These are phyloP conservation scores for Rhegmatorhina hoffmannsi DNA, from an alignment of 2,113 vertebrate genomes.

Conservation along the genomic window DNA sequence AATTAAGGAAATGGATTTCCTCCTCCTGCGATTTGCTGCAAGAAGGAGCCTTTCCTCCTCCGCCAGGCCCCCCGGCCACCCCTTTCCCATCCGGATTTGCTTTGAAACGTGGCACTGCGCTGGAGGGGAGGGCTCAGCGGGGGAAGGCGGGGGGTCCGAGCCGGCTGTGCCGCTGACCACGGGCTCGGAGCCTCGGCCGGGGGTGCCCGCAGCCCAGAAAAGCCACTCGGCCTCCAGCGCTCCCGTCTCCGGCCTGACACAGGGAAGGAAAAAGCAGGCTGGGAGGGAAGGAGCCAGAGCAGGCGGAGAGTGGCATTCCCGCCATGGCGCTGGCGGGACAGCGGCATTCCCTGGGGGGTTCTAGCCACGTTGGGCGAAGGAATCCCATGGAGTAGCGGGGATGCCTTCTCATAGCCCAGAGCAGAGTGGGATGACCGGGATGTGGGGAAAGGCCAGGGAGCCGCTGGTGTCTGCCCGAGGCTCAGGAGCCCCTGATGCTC, in stretches of 20 bases:
- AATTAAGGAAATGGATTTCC: slow-evolving; percentile 41
- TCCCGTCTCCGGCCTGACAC: slow-evolving; percentile 33
- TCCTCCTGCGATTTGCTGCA: slow-evolving; percentile 29
- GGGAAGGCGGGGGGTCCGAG: not conserved
- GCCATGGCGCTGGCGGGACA: not conserved
- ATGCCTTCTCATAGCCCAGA: not conserved
- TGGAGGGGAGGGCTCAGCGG: slow-evolving; percentile 22
- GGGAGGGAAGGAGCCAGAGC: not conserved
- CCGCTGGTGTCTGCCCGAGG: not conserved
- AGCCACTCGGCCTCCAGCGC: not conserved
- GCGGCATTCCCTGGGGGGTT: not conserved
- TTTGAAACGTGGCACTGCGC: slow-evolving; percentile 77
- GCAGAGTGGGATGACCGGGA: not conserved
- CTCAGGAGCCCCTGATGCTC: not conserved
- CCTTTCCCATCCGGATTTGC: slow-evolving; percentile 54
- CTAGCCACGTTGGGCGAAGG: not conserved
- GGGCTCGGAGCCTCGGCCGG: not conserved
- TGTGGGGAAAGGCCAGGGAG: not conserved
- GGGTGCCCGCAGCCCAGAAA: not conserved
- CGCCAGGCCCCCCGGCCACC: slow-evolving; percentile 49
- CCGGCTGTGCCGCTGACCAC: not conserved
- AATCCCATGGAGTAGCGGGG: not conserved
- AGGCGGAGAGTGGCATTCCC: not conserved
- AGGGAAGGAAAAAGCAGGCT: slow-evolving; percentile 5
- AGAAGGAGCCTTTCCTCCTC: slow-evolving; percentile 42